A percentile compares a stretch with the other conserved stretches of the same genome.
phyloP scores from a whole-genome alignment of 2,888 invertebrate species.

The Trichacis sp. region DNA sequence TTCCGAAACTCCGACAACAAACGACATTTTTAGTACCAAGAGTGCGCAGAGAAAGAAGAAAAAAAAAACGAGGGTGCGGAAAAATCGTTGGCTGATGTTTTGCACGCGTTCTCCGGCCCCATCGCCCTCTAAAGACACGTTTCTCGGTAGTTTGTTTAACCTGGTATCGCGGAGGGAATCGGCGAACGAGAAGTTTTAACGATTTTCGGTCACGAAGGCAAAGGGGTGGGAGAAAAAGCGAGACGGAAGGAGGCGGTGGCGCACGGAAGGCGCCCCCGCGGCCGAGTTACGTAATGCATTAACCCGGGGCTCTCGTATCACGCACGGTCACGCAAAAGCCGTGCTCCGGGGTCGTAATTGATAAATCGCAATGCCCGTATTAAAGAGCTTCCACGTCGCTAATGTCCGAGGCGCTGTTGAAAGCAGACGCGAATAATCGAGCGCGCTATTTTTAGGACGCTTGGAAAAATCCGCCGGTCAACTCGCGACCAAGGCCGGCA shows the following conservation, averaged over 20 bases:
- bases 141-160: slow-evolving; percentile 34
- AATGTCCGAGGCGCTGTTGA: not conserved
- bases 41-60: no score
- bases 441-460: not conserved
- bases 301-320: slow-evolving; percentile 20
- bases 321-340: slow-evolving; percentile 27
- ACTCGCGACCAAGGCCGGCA: no score
- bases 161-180: slow-evolving; percentile 30
- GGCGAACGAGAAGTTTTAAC: slow-evolving; percentile 35
- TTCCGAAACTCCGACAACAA: no score
- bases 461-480: not conserved
- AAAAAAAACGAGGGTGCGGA: no score
- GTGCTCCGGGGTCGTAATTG: slow-evolving; percentile 30
- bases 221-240: not conserved
- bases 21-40: no score
- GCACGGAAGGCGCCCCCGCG: slow-evolving; percentile 25
- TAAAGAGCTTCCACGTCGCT: not conserved
- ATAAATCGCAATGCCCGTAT: slow-evolving; percentile 30
- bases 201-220: slow-evolving; percentile 39
- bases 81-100: not conserved
- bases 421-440: not conserved
- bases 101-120: not conserved
- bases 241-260: not conserved
- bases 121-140: slow-evolving; percentile 6
- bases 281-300: slow-evolving; percentile 38